These are phyloP conservation scores for Aplocera efformata DNA, from an alignment of 2,888 invertebrate genomes.

Conservation along the genomic window DNA sequence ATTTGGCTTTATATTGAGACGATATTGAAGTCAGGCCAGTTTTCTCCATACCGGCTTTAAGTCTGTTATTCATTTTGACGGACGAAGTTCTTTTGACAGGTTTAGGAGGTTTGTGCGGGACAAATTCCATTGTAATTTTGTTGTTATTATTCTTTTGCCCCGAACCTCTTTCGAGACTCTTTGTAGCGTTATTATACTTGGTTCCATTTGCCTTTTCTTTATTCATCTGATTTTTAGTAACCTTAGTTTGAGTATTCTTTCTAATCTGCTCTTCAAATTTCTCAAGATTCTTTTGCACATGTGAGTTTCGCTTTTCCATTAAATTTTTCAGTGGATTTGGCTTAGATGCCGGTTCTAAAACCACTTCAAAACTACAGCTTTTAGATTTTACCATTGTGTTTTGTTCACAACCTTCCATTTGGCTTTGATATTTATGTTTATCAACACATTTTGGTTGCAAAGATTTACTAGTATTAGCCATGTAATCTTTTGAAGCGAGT, in stretches of 20 bases:
- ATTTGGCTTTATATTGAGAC: constrained; percentile 73
- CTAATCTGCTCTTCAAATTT: constrained; percentile 81
- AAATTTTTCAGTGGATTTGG: constrained; percentile 70
- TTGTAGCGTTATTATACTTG: constrained; percentile 67
- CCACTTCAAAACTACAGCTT: constrained; percentile 77
- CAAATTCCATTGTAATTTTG: constrained; percentile 77
- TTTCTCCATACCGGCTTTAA: constrained; percentile 69
- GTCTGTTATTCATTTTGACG: constrained; percentile 77
- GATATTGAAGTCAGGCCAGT: constrained; percentile 68
- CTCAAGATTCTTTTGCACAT: constrained; percentile 79
- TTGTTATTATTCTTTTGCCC: constrained; percentile 69
- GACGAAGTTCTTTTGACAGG: constrained; percentile 85
- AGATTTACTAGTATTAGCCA: constrained; percentile 70
- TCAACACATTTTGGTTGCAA: constrained; percentile 65
- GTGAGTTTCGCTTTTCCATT: constrained; percentile 72
- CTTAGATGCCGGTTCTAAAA: constrained; percentile 72
- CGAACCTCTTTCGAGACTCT: constrained; percentile 72
- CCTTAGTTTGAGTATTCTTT: constrained; percentile 63
- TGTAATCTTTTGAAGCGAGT: constrained; percentile 77
- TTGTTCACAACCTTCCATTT: constrained; percentile 69
- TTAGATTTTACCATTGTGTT: constrained; percentile 71
- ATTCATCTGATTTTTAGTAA: constrained; percentile 63
- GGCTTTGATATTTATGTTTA: constrained; percentile 66
- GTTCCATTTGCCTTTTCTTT: constrained; percentile 67
- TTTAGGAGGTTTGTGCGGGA: constrained; percentile 88